These are phyloP conservation scores for Drosophila pandora DNA, from an alignment of 1,140 invertebrate species.

Conservation along the genomic window DNA sequence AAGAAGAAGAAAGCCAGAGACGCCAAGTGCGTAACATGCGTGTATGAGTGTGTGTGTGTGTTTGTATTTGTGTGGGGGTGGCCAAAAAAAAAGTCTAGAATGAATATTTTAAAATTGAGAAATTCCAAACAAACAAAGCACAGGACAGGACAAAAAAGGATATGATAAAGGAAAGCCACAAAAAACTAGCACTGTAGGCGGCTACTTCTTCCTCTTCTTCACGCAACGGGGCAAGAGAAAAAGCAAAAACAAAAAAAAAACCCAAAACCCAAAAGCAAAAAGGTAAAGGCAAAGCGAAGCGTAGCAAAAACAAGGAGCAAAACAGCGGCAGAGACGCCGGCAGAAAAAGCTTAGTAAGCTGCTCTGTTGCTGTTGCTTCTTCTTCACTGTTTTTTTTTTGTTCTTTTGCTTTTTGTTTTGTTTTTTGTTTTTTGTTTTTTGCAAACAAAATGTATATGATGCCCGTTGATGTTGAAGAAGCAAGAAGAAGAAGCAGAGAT, in stretches of 20 bases:
- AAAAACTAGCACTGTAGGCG: constrained; percentile 62
- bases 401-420: constrained; percentile 21
- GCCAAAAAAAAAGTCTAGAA: constrained; percentile 49
- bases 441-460: constrained; percentile 66
- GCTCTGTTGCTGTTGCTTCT: constrained; percentile 66
- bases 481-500: constrained; percentile 35
- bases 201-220: constrained; percentile 53
- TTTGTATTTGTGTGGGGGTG: constrained; percentile 26
- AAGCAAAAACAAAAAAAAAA: constrained; percentile 47
- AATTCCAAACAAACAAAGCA: constrained; percentile 69
- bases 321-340: constrained; percentile 50
- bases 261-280: constrained; percentile 21
- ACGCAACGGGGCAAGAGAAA: constrained; percentile 18
- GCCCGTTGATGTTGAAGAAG: constrained; percentile 38
- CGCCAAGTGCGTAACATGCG: constrained; percentile 50
- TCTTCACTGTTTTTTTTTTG: constrained; percentile 32
- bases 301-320: constrained; percentile 79
- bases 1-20: constrained; percentile 7
- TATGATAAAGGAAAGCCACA: constrained; percentile 40
- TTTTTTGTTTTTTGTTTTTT: constrained; percentile 39
- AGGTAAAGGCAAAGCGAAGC: constrained; percentile 53
- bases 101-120: constrained; percentile 69
- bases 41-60: constrained; percentile 19
- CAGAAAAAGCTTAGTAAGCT: constrained; percentile 76
- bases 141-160: constrained; percentile 43